phyloP scores from a whole-genome alignment of 2,797 vertebrate species.

The Gouania willdenowi region DNA sequence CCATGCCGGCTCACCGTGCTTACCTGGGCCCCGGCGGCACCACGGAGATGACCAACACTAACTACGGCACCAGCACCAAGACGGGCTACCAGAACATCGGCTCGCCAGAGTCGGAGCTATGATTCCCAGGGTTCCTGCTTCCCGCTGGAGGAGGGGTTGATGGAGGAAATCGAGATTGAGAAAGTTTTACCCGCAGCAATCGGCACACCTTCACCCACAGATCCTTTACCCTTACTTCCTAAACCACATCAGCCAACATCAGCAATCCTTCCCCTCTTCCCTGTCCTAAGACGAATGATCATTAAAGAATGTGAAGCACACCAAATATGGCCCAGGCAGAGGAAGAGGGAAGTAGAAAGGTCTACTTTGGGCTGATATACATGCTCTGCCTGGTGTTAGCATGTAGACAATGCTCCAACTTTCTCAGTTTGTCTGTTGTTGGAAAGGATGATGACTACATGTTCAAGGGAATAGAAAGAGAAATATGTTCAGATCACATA shows the following conservation, averaged over 20 bases:
- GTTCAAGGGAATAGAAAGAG: too few relatives aligned
- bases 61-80: constrained; percentile 91
- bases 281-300: background rate
- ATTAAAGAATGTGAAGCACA: constrained; percentile 13
- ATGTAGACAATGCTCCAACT: too few relatives aligned
- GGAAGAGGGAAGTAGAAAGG: constrained; percentile 1
- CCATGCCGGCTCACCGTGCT: constrained; percentile 90
- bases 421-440: too few relatives aligned
- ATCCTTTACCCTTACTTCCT: constrained; percentile 10
- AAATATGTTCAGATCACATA: too few relatives aligned
- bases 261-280: constrained; percentile 2
- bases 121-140: constrained; percentile 39
- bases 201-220: constrained; percentile 61
- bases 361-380: background rate
- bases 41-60: constrained; percentile 91
- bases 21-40: constrained; percentile 90
- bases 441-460: too few relatives aligned
- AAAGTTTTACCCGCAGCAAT: constrained; percentile 51
- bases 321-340: constrained; percentile 6
- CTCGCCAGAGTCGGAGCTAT: constrained; percentile 76
- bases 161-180: constrained; percentile 32
- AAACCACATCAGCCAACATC: constrained; percentile 1
- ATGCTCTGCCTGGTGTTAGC: constrained; percentile 14
- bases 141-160: constrained; percentile 24
- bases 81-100: constrained; percentile 84